Base-by-base conservation (phyloP, 2,113 vertebrate genomes). In the Puma concolor region DNA sequence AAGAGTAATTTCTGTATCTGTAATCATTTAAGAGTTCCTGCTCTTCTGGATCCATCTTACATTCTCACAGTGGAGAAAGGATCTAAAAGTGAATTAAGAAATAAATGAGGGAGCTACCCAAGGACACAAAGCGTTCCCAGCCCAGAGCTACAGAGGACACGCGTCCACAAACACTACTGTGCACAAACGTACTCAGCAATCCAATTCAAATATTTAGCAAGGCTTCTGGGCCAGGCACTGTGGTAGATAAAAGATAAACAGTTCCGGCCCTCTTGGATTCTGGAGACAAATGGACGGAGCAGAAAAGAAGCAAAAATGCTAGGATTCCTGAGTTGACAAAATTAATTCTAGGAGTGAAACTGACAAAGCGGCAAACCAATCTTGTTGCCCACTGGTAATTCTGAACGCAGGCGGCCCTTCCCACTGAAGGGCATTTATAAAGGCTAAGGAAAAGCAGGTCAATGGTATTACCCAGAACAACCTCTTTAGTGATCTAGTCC, bases 41-140 rank as follows among this genome's bases (percentile, higher is more conserved):
- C 98, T 99, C 99, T 97, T 99, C 99, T 1, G 99, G 99, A 97
- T 99, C 99, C 99, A 99, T 99, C 98, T 98, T 98, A 60, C 98
- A 99, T 99, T 97, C 98, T 99, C 98, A 95, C 98, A 97, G 89
- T 17, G 74, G 89, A 86, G 88, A 5, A 93, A 50, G 33, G 33
- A 96, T 71, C 64, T 95, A 48, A 97, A 98, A 96, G 87, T 52
- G 81, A 96, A 97, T 91, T 7, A 44, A 93, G 94, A 94, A 91
- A 60, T 19, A 23, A 0, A 0, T 41, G 76, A 82, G 54, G 38
- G 60, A 72, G 4, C 5, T 38, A 41, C 31, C 64, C 41, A 7
- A 85, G 50, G 10, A 67, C 92, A 93, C 17, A 19, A 38, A 66
- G 36, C 81, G 66, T 2, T 7, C 74, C 63, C 44, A 95, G 60